These are phyloP conservation scores for Lepidurus couesii DNA, from an alignment of 1,140 invertebrate genomes.

Conservation along the genomic window DNA sequence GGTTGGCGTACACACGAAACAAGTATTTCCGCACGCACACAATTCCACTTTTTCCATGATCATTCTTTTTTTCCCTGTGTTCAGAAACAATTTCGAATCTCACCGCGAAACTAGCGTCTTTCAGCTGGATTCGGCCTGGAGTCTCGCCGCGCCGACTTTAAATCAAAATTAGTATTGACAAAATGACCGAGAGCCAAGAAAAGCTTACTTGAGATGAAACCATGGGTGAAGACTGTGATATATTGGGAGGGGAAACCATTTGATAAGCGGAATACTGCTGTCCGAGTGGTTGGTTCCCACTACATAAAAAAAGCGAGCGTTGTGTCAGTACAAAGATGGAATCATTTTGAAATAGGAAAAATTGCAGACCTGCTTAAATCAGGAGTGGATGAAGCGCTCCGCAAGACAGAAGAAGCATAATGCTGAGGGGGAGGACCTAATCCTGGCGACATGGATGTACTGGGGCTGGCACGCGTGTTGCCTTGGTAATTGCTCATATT, in stretches of 20 bases:
- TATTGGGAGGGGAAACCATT: constrained; percentile 37
- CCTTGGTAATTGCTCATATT: background rate
- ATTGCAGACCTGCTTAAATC: constrained; percentile 3
- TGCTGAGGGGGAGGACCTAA: background rate
- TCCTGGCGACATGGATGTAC: background rate
- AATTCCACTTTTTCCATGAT: background rate
- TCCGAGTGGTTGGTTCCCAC: constrained; percentile 31
- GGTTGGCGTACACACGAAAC: background rate
- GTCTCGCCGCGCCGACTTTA: background rate
- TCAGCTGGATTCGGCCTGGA: background rate
- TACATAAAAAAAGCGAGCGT: constrained; percentile 32
- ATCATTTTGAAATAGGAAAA: background rate
- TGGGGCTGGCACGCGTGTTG: background rate
- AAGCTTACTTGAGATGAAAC: background rate
- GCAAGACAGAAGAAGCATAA: constrained; percentile 26
- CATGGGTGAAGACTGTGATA: constrained; percentile 17
- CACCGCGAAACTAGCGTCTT: background rate
- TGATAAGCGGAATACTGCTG: constrained; percentile 38
- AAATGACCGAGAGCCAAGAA: background rate
- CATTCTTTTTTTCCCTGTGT: background rate
- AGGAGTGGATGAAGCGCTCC: constrained; percentile 31
- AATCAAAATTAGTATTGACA: background rate
- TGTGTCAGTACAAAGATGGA: constrained; percentile 30
- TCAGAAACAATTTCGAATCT: background rate
- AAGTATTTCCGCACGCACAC: background rate